These are phyloP conservation scores for Lagria hirta DNA, from an alignment of 2,888 invertebrate genomes.

Conservation along the genomic window DNA sequence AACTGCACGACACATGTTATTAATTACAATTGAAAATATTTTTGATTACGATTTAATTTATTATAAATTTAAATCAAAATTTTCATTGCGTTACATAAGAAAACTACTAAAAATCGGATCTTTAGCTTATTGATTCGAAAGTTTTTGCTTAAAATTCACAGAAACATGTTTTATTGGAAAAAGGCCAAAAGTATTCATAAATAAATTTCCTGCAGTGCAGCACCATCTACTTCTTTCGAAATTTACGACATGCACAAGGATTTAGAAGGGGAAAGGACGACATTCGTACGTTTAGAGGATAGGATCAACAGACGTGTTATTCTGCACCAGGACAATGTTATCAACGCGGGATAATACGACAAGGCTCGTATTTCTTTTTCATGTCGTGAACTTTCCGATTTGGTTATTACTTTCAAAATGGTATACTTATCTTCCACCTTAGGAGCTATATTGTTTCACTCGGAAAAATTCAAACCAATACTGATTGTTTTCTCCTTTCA, in stretches of 20 bases:
- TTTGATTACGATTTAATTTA: too few relatives aligned
- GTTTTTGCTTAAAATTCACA: constrained; percentile 38
- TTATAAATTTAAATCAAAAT: too few relatives aligned
- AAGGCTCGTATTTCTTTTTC: constrained; percentile 41
- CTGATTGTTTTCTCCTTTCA: too few relatives aligned
- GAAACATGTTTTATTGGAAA: constrained; percentile 50
- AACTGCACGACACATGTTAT: too few relatives aligned
- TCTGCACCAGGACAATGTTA: constrained; percentile 40
- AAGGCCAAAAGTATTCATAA: constrained; percentile 52
- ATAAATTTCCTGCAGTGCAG: constrained; percentile 54
- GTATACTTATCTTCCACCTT: too few relatives aligned
- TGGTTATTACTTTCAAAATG: too few relatives aligned
- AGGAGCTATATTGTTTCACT: too few relatives aligned
- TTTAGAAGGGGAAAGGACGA: constrained; percentile 21
- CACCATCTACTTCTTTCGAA: constrained; percentile 46
- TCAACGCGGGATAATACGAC: constrained; percentile 43
- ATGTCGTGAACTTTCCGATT: constrained; percentile 31
- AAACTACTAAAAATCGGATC: too few relatives aligned
- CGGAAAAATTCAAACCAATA: too few relatives aligned
- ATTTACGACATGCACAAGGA: constrained; percentile 46
- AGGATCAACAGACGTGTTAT: constrained; percentile 43
- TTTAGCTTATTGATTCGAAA: constrained; percentile 11
- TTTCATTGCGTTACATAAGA: too few relatives aligned
- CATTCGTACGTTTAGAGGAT: constrained; percentile 30
- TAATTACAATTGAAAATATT: too few relatives aligned